Evolutionary conservation across 2,797 vertebrate genomes (phyloP).

Genomic region (Knipowitschia caucasica): DNA sequence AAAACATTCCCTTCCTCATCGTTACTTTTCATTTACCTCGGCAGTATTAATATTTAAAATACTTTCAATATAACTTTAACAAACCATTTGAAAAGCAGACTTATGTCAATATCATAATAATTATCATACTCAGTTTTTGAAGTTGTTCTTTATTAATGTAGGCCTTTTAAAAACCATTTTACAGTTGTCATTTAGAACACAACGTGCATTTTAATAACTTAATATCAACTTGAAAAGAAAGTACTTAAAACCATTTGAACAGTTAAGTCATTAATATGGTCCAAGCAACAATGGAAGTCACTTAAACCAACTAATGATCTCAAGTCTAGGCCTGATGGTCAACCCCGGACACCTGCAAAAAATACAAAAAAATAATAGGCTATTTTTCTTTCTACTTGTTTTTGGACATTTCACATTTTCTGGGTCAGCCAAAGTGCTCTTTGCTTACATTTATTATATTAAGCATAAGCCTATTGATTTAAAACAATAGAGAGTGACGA

Average conservation of each 20-base stretch:
- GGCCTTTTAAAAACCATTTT: constrained; percentile 74
- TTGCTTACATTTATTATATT: too few relatives aligned
- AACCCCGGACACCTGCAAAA: constrained; percentile 16
- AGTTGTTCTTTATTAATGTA: constrained; percentile 83
- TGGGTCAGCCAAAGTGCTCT: background rate
- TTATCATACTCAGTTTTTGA: constrained; percentile 12
- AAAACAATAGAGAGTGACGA: too few relatives aligned
- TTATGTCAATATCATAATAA: constrained; percentile 7
- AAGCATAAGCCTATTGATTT: too few relatives aligned
- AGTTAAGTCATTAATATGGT: constrained; percentile 75
- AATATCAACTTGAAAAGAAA: constrained; percentile 82
- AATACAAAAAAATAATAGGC: constrained; percentile 70
- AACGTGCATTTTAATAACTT: constrained; percentile 95
- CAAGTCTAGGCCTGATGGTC: background rate
- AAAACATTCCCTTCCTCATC: too few relatives aligned
- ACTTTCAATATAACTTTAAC: too few relatives aligned
- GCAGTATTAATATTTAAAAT: too few relatives aligned
- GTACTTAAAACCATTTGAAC: constrained; percentile 88
- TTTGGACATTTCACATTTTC: background rate
- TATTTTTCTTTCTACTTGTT: background rate
- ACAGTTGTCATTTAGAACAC: constrained; percentile 82
- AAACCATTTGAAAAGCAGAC: too few relatives aligned
- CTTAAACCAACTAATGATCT: background rate
- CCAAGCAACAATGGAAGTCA: constrained; percentile 65
- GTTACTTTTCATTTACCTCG: too few relatives aligned